Evolutionary conservation across 2,113 vertebrate species (phyloP), one percentile per base, ranked within the genome.

Genomic region (Gavialis gangeticus): DNA sequence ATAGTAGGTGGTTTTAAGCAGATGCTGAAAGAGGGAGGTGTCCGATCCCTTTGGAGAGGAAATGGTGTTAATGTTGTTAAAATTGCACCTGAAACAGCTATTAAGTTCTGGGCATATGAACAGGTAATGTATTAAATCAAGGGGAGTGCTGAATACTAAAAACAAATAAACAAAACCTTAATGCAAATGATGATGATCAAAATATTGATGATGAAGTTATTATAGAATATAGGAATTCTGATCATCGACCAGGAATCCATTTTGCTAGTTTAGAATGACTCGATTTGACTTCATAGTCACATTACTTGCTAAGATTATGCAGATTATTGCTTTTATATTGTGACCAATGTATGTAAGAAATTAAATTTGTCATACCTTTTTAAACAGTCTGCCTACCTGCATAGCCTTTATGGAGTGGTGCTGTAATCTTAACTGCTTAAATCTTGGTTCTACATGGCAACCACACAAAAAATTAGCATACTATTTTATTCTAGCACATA

Each of bases 71-170:
- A 99, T 64, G 99, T 99, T 91, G 97, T 99, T 89, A 99, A 99
- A 97, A 99, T 99, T 18, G 99, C 99, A 84, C 99, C 99, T 0
- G 99, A 99, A 98, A 99, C 99, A 0, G 99, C 99, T 34, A 98
- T 99, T 97, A 99, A 99, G 89, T 99, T 99, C 94, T 99, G 98
- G 98, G 98, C 99, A 4, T 99, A 99, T 92, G 99, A 99, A 86
- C 99, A 99, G 98, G 99, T 99, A 97, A 95, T 89, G 60, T 93
- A 22, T 88, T 85, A 88, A 78, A 79, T 71, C 10, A 25, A 14
- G n/a, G 28, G 15, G n/a, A 21, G 9, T 25, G 58, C 22, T 64
- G 75, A 88, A 28, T 57, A 24, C 22, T 66, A 34, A 27, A 75
- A 82, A 30, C 12, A 58, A 19, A 17, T 21, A 24, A 37, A 58